A percentile compares a stretch with the other conserved stretches of the same genome.
Evolutionary conservation across 2,113 vertebrate genomes (phyloP).

Genomic region (Dipodomys ordii): DNA sequence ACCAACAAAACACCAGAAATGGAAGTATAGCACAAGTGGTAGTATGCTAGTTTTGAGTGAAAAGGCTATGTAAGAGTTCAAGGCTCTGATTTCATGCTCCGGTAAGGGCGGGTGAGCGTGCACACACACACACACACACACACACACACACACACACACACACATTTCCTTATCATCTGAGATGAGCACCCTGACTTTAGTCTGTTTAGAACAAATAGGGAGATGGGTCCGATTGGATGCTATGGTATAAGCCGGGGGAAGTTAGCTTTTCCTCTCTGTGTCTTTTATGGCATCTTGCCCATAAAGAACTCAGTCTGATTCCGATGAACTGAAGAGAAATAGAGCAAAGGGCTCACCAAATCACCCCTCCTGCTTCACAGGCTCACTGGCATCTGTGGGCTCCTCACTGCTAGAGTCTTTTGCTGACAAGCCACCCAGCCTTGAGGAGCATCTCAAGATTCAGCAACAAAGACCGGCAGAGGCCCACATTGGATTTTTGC

Average conservation of each 20-base stretch:
- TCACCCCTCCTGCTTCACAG: neutral
- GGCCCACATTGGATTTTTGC: constrained; percentile 36
- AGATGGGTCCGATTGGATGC: neutral
- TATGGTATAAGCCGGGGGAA: neutral
- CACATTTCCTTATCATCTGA: neutral
- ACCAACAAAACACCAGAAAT: too few relatives aligned
- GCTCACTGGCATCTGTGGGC: neutral
- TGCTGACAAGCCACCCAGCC: neutral
- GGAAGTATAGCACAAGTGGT: too few relatives aligned
- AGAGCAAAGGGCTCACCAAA: neutral
- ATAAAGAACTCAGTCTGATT: constrained; percentile 35
- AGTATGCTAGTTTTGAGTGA: too few relatives aligned
- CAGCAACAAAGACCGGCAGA: neutral
- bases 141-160: neutral
- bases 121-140: too few relatives aligned
- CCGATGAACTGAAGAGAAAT: constrained; percentile 48
- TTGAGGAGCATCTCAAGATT: neutral
- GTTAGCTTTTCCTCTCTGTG: constrained; percentile 5
- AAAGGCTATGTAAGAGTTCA: too few relatives aligned
- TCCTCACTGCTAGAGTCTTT: neutral
- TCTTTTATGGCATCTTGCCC: neutral
- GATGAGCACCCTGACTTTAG: neutral
- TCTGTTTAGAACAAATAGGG: neutral
- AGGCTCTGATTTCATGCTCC: too few relatives aligned
- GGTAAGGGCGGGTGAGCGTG: too few relatives aligned